Base-by-base conservation (phyloP, 1,140 invertebrate species). In the Sitodiplosis mosellana region DNA sequence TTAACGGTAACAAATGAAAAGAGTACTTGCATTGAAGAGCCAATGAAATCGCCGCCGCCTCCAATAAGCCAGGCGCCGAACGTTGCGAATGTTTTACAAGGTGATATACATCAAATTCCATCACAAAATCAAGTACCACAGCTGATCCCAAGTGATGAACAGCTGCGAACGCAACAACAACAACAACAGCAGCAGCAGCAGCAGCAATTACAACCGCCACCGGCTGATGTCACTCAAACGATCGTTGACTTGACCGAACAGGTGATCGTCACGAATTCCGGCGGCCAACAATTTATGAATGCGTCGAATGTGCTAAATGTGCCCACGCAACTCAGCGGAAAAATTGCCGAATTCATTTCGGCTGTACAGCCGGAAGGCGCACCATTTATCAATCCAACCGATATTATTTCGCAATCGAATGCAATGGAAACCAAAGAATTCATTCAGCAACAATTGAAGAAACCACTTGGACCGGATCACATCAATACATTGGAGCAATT, bases 401-500 rank as follows among this genome's bases (percentile, higher is more conserved):
- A 27, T 27, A 27, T 27, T 27, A 27, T 27, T 5, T 27, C 27
- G 10, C 12, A 38, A n/a, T 38, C 36, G 19, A 19, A 45, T 33
- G 34, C 33, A 37, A 47, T 15, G 15, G 17, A 15, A 34, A 36
- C 15, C 19, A 38, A 47, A 37, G 41, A 43, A 11, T 43, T 43
- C 17, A 43, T 18, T 12, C 41, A 20, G 15, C 15, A 43, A 21
- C 41, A 43, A 43, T 20, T 33, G 45, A 36, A 15, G 10, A 48
- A 50, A 45, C 43, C 48, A n/a, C 20, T 45, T 1, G 33, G 42
- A 18, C 64, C 64, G 3, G 59, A 69, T 48, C 61, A 63, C 40
- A 68, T 67, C 34, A 70, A 70, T 47, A 71, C 70, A 7, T 56
- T 72, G 38, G 70, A 71, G 49, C 69, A 71, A 48, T 52, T 72